Evolutionary conservation across 2,113 vertebrate species (phyloP).

Genomic region (Pseudorasbora parva): DNA sequence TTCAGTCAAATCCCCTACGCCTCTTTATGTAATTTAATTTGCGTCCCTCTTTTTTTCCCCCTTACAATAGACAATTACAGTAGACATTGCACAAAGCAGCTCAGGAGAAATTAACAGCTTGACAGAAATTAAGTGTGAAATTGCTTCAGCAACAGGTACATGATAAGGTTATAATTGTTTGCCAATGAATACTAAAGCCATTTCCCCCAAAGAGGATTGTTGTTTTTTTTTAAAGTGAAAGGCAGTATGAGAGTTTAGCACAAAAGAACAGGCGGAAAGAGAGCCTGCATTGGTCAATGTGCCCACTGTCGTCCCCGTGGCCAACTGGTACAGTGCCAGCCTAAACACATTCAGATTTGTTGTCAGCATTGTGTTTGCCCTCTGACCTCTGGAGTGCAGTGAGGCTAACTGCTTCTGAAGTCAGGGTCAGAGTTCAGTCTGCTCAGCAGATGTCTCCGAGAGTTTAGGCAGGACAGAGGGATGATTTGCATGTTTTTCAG

Average conservation of each 20-base stretch:
- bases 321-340: constrained; percentile 39
- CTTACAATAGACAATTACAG: constrained; percentile 46
- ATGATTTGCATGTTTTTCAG: constrained; percentile 23
- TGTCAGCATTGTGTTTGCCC: constrained; percentile 37
- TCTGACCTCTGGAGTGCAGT: constrained; percentile 53
- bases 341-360: constrained; percentile 31
- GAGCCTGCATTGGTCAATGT: constrained; percentile 12
- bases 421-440: constrained; percentile 15
- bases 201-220: not conserved
- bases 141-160: constrained; percentile 49
- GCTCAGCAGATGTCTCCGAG: constrained; percentile 34
- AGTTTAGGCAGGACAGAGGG: constrained; percentile 27
- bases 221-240: not conserved
- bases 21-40: constrained; percentile 48
- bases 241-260: not conserved
- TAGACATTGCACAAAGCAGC: constrained; percentile 49
- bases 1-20: constrained; percentile 43
- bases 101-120: constrained; percentile 51
- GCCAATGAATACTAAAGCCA: constrained; percentile 21
- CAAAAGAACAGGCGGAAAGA: not conserved
- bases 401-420: constrained; percentile 45
- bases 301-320: constrained; percentile 29
- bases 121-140: constrained; percentile 58
- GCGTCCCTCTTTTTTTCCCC: constrained; percentile 14
- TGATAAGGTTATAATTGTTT: constrained; percentile 52